Percentiles rank a stretch among this genome's conserved stretches.
phyloP scores from a whole-genome alignment of 2,888 invertebrate species.

The Drosophila niveifrons region DNA sequence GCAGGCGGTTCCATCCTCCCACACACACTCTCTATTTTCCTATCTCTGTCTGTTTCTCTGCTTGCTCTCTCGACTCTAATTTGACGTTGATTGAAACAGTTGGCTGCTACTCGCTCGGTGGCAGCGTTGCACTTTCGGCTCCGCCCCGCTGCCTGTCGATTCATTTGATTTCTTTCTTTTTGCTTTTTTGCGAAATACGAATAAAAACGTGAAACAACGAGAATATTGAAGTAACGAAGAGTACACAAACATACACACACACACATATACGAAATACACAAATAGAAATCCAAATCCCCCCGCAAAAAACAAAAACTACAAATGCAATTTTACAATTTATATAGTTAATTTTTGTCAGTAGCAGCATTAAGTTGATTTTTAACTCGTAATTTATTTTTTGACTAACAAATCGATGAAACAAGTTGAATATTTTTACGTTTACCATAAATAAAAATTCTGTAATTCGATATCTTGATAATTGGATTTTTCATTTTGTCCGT shows the following conservation, averaged over 20 bases:
- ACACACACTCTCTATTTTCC: neutral
- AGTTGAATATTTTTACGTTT: slow-evolving; percentile 52
- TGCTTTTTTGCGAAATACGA: slow-evolving; percentile 40
- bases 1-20: slow-evolving; percentile 30
- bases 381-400: slow-evolving; percentile 69
- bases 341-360: slow-evolving; percentile 58
- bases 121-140: slow-evolving; percentile 33
- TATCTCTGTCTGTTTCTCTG: slow-evolving; percentile 10
- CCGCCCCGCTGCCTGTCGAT: slow-evolving; percentile 34
- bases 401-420: slow-evolving; percentile 51
- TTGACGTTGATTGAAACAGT: slow-evolving; percentile 82
- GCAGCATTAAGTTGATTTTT: slow-evolving; percentile 72
- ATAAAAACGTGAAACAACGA: slow-evolving; percentile 30
- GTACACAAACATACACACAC: slow-evolving; percentile 17
- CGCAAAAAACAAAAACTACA: slow-evolving; percentile 34
- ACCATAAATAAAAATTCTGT: slow-evolving; percentile 39
- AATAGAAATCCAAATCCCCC: slow-evolving; percentile 22
- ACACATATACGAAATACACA: slow-evolving; percentile 11
- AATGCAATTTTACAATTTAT: slow-evolving; percentile 69
- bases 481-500: slow-evolving; percentile 60
- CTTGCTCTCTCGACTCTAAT: slow-evolving; percentile 60
- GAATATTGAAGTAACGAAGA: slow-evolving; percentile 32
- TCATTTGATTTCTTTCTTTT: slow-evolving; percentile 27
- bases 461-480: slow-evolving; percentile 37
- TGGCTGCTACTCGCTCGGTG: slow-evolving; percentile 39